Evolutionary conservation across 2,888 invertebrate genomes (phyloP).

Genomic region (Opisthograptis luteolata): DNA sequence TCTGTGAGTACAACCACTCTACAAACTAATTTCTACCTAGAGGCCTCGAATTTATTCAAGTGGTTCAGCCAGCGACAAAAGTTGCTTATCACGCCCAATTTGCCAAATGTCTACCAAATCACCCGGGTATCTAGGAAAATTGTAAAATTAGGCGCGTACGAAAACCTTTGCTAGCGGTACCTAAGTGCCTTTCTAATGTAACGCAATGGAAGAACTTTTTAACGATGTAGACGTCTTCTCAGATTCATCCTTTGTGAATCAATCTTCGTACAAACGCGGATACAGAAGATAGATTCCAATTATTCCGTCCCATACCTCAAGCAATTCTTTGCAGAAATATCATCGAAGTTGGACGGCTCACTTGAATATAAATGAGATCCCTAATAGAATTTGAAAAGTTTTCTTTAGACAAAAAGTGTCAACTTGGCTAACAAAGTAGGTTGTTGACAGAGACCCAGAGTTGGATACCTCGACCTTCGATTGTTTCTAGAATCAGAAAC

Average conservation of each 20-base stretch:
- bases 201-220: too few species aligned
- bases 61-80: too few species aligned
- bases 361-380: conserved; percentile 63
- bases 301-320: conserved; percentile 35
- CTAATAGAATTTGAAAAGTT: conserved; percentile 66
- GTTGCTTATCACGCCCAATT: too few species aligned
- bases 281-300: conserved; percentile 34
- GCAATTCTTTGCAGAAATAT: conserved; percentile 48
- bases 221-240: not conserved
- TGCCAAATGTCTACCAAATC: too few species aligned
- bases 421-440: conserved; percentile 52
- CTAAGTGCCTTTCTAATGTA: too few species aligned
- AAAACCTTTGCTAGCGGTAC: too few species aligned
- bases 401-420: conserved; percentile 55
- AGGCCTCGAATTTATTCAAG: too few species aligned
- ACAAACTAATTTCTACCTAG: too few species aligned
- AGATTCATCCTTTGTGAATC: conserved; percentile 28
- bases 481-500: too few species aligned
- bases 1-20: too few species aligned
- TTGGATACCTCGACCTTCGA: not conserved
- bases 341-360: conserved; percentile 48
- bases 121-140: too few species aligned
- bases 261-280: conserved; percentile 30
- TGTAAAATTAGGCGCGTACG: too few species aligned
- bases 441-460: conserved; percentile 41